Base-by-base conservation (phyloP, 2,113 vertebrate species). In the Myrmophylax atrothorax region DNA sequence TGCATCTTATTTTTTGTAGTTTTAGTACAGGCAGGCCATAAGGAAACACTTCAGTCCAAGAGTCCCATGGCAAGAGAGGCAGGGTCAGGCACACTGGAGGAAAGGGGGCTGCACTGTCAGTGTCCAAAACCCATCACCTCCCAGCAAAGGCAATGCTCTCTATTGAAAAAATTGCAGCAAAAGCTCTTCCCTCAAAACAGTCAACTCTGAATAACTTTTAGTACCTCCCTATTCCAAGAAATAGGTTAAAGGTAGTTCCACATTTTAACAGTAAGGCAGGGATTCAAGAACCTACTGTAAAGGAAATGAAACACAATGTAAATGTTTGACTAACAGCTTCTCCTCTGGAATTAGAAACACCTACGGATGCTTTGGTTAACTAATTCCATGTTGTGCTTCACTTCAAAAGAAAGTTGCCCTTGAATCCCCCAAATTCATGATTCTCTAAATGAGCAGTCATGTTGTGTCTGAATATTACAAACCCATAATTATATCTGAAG, bases 251-350 rank as follows among this genome's bases (percentile, higher is more conserved):
- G 76, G 60, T 44, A 89, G 60, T 50, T 73, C 73, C 58, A 28
- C 18, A 35, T 89, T 91, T 93, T 73, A 82, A 87, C 29, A 89
- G 20, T 38, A 94, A 91, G 59, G 81, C 81, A 94, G 28, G 44
- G 74, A 89, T 93, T 91, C 62, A 87, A 89, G 82, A 85, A 89
- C 95, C 72, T 88, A 90, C 83, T 73, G 76, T n/a, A 94, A 76
- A 95, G 94, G 89, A 96, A 96, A 96, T 91, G 64, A 95, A 95
- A 94, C 88, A 95, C 94, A 93, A 93, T 63, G 78, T 92, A 90
- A 95, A 94, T 9, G 64, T 90, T 94, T 92, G 96, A 96, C 89
- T 93, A 97, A 97, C 63, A 94, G 84, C 87, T 96, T 92, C 85
- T 91, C 64, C 84, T 85, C 78, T 86, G 56, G 84, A 94, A 90